Evolutionary conservation across 2,797 vertebrate species (phyloP).

Genomic region (Urophycis tenuis): DNA sequence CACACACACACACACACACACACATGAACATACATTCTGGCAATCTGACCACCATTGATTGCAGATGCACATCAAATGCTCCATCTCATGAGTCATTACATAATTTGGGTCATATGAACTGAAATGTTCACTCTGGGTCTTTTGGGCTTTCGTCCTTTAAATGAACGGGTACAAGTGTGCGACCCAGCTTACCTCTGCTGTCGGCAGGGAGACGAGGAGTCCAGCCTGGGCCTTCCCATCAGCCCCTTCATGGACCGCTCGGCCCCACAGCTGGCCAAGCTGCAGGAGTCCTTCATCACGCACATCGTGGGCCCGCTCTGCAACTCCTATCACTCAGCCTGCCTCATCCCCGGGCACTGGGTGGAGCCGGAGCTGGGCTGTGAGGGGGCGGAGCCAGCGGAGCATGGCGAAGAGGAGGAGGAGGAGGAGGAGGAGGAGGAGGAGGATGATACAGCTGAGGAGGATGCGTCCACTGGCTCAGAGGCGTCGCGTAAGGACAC

Average conservation of each 20-base stretch:
- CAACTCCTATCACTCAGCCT: constrained; percentile 87
- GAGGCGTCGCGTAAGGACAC: constrained; percentile 68
- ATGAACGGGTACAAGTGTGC: not conserved
- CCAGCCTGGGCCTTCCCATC: constrained; percentile 89
- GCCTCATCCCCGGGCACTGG: constrained; percentile 94
- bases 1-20: not conserved
- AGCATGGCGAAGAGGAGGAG: constrained; percentile 38
- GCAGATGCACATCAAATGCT: not conserved
- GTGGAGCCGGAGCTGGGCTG: no score
- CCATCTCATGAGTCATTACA: no score
- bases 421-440: constrained; percentile 62
- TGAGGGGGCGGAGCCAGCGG: no score
- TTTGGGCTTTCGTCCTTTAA: not conserved
- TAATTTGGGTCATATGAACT: no score
- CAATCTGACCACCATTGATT: no score
- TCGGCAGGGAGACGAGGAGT: constrained; percentile 90
- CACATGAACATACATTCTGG: not conserved
- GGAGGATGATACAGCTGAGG: constrained; percentile 48
- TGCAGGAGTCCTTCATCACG: constrained; percentile 98
- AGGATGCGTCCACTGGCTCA: constrained; percentile 77
- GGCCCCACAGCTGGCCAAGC: constrained; percentile 89
- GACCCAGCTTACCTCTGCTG: not conserved
- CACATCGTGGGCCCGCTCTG: constrained; percentile 97
- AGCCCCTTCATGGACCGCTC: constrained; percentile 99
- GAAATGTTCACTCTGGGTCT: no score